phyloP scores from a whole-genome alignment of 2,797 vertebrate genomes.

The Lutjanus campechanus region DNA sequence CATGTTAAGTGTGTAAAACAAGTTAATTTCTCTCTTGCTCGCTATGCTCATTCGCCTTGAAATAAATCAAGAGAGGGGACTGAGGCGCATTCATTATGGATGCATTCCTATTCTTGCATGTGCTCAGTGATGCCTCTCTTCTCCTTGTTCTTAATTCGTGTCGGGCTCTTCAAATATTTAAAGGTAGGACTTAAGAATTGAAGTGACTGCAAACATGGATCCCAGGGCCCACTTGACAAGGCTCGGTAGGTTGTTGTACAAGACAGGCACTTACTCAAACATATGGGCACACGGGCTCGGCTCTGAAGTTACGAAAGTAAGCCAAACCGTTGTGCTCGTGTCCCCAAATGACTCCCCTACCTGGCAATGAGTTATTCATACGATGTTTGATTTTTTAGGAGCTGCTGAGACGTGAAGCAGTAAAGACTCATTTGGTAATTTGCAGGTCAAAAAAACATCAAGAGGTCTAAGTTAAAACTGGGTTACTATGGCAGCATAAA shows the following conservation, averaged over 20 bases:
- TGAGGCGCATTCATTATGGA: constrained; percentile 58
- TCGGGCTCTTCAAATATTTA: constrained; percentile 78
- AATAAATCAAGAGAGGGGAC: constrained; percentile 52
- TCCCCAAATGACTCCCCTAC: not conserved
- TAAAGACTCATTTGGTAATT: not conserved
- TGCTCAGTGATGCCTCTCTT: constrained; percentile 30
- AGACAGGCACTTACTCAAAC: constrained; percentile 63
- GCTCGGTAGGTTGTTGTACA: constrained; percentile 50
- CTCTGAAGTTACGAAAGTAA: constrained; percentile 4
- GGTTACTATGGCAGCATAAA: not conserved
- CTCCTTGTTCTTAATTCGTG: constrained; percentile 62
- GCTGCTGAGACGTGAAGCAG: not conserved
- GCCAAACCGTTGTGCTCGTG: not conserved
- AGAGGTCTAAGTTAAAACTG: not conserved
- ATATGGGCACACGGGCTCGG: constrained; percentile 40
- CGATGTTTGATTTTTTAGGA: not conserved
- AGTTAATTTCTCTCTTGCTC: constrained; percentile 24
- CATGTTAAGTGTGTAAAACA: constrained; percentile 49
- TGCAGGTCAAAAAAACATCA: not conserved
- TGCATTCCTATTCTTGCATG: constrained; percentile 53
- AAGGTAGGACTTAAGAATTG: constrained; percentile 61
- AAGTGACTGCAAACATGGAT: constrained; percentile 69
- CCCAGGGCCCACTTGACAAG: constrained; percentile 48
- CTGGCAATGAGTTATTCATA: not conserved
- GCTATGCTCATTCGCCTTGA: constrained; percentile 44